Percentiles rank a stretch among this genome's conserved stretches.
These are phyloP conservation scores for Synergus itoensis DNA, from an alignment of 2,888 invertebrate species.

Conservation along the genomic window DNA sequence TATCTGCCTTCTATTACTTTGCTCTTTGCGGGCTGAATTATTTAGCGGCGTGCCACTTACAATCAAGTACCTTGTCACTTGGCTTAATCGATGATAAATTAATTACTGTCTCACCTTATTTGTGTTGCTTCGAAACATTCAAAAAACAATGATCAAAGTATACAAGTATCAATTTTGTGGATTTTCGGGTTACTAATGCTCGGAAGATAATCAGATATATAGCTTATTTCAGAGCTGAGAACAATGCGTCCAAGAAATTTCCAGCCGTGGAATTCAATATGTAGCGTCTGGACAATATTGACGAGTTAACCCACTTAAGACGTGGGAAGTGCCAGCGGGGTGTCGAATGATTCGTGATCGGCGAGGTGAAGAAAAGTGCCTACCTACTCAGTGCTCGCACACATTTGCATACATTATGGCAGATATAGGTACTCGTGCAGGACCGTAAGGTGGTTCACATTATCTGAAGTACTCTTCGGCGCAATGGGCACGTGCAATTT, in stretches of 20 bases:
- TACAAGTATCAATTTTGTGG: too few species aligned
- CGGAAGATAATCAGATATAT: too few species aligned
- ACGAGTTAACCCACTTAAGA: not conserved
- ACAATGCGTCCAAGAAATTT: not conserved
- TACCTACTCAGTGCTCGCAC: constrained; percentile 46
- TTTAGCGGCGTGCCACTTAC: constrained; percentile 39
- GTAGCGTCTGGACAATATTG: not conserved
- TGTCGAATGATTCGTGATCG: constrained; percentile 53
- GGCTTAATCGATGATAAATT: constrained; percentile 41
- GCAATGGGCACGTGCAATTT: constrained; percentile 65
- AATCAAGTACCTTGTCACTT: constrained; percentile 38
- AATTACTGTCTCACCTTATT: not conserved
- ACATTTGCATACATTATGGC: constrained; percentile 50
- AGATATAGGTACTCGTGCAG: constrained; percentile 52
- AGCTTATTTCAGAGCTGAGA: too few species aligned
- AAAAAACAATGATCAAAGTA: not conserved
- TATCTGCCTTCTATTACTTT: constrained; percentile 16
- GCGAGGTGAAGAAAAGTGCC: constrained; percentile 56
- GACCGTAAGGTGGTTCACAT: constrained; percentile 55
- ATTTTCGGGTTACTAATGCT: too few species aligned
- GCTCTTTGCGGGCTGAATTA: constrained; percentile 30
- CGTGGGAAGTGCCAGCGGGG: constrained; percentile 48
- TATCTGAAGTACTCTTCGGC: constrained; percentile 62
- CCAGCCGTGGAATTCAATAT: not conserved
- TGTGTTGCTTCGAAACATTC: not conserved